Conservation (phyloP, 2,888 invertebrate genomes). For the Aelia acuminata region DNA sequence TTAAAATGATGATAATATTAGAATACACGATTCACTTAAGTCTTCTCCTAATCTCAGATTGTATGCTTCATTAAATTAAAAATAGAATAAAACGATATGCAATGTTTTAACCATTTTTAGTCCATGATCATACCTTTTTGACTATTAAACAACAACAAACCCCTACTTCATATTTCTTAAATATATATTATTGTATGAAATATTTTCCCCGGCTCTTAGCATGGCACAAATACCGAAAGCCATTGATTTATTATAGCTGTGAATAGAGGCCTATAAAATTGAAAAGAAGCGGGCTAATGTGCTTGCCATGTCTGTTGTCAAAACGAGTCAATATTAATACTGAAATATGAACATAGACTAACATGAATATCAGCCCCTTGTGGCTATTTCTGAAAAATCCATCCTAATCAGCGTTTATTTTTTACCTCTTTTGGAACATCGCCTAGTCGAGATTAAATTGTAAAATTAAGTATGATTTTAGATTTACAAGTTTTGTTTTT, state of each 20-base stretch:
- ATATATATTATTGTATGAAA: neutral
- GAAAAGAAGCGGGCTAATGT: neutral
- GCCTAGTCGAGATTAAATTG: too few species aligned
- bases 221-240: neutral
- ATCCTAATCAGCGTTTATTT: neutral
- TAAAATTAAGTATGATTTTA: too few species aligned
- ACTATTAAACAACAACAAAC: too few species aligned
- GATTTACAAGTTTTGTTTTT: too few species aligned
- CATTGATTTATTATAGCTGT: slow-evolving; percentile 18
- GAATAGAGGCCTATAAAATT: neutral
- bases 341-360: neutral
- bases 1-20: too few species aligned
- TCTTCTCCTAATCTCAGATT: too few species aligned
- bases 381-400: neutral
- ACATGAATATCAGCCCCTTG: neutral
- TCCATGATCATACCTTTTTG: too few species aligned
- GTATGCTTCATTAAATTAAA: too few species aligned
- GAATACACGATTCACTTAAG: too few species aligned
- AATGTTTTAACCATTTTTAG: too few species aligned
- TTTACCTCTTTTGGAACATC: neutral
- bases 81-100: too few species aligned
- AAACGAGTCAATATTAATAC: slow-evolving; percentile 24
- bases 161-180: neutral
- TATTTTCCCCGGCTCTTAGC: neutral
- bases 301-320: slow-evolving; percentile 8